These are phyloP conservation scores for Cremastinae sp. DNA, from an alignment of 2,888 invertebrate species.

Conservation along the genomic window DNA sequence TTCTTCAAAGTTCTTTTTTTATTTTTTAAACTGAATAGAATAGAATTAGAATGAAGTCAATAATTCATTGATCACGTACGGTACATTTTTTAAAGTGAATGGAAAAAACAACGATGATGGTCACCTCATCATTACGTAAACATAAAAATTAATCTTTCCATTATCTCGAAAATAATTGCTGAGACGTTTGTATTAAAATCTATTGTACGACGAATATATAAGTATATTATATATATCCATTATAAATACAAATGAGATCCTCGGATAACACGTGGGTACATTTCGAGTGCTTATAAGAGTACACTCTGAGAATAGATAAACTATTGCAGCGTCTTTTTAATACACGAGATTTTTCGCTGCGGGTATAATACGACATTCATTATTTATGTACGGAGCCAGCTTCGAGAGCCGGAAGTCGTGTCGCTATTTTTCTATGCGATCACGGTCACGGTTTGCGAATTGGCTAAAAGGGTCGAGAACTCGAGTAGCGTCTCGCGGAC, in stretches of 20 bases:
- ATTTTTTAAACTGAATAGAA: too few species aligned
- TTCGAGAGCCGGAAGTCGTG: slow-evolving; percentile 38
- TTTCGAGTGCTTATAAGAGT: not conserved
- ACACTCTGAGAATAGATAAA: not conserved
- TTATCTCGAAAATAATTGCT: too few species aligned
- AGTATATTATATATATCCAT: not conserved
- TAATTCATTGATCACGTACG: too few species aligned
- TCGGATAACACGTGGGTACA: not conserved
- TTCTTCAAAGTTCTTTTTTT: too few species aligned
- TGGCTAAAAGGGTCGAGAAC: slow-evolving; percentile 29
- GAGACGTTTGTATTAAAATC: not conserved
- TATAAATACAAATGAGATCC: too few species aligned
- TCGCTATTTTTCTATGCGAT: slow-evolving; percentile 29
- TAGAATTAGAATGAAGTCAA: too few species aligned
- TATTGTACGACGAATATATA: not conserved
- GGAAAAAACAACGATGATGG: too few species aligned
- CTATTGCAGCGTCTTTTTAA: slow-evolving; percentile 2
- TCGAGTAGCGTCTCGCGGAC: not conserved
- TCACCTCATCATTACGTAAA: too few species aligned
- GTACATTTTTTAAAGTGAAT: too few species aligned
- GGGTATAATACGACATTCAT: not conserved
- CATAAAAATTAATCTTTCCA: too few species aligned
- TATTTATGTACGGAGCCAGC: not conserved
- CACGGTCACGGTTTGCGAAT: slow-evolving; percentile 21
- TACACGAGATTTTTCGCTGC: not conserved